phyloP scores from a whole-genome alignment of 2,113 vertebrate genomes.

The Vulpes lagopus region DNA sequence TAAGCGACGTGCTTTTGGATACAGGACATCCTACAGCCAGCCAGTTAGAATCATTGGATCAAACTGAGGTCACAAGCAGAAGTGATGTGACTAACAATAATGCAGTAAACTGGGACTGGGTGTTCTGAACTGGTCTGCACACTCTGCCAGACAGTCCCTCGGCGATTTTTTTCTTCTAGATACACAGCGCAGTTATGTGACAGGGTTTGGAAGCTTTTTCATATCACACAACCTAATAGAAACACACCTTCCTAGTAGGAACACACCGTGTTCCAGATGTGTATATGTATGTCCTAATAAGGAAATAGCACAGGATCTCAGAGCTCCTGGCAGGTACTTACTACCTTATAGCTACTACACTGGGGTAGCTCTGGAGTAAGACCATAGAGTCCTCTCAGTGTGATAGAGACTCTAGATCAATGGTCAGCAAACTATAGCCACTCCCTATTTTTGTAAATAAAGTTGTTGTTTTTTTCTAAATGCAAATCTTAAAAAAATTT shows the following conservation, averaged over 20 bases:
- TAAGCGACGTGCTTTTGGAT: fast-evolving
- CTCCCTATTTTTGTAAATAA: not conserved
- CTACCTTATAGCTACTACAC: fast-evolving
- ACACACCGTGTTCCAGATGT: fast-evolving
- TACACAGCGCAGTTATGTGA: not conserved
- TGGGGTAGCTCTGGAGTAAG: not conserved
- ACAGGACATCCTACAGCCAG: not conserved
- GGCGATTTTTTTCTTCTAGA: not conserved
- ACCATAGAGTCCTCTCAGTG: too few species aligned
- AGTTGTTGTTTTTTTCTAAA: not conserved
- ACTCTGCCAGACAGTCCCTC: fast-evolving
- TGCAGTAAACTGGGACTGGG: fast-evolving
- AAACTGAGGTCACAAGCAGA: not conserved
- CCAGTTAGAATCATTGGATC: not conserved
- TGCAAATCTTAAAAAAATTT: not conserved
- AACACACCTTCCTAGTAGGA: not conserved
- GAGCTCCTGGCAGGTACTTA: fast-evolving
- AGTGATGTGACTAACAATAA: fast-evolving
- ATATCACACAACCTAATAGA: not conserved
- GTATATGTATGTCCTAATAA: fast-evolving
- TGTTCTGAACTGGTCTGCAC: not conserved
- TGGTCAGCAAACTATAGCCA: not conserved
- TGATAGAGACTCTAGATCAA: not conserved
- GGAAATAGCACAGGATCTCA: not conserved
- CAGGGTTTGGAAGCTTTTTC: not conserved